Evolutionary conservation across 2,113 vertebrate genomes (phyloP).

Genomic region (Maccullochella peelii): DNA sequence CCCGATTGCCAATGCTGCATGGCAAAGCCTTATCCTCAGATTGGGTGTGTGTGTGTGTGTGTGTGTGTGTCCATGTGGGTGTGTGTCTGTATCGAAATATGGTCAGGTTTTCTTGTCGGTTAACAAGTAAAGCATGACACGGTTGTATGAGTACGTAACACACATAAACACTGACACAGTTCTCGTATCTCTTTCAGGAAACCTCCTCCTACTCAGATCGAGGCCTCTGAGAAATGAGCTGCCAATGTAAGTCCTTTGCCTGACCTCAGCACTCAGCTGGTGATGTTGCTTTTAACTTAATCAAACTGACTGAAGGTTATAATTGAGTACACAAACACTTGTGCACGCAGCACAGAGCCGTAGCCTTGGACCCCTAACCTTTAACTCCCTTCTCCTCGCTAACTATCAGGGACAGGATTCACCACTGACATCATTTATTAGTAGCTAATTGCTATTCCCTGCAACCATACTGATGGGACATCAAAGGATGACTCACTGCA

Average conservation of each 20-base stretch:
- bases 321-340: conserved; percentile 38
- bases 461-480: conserved; percentile 47
- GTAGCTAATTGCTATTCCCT: conserved; percentile 61
- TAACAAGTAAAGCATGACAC: conserved; percentile 45
- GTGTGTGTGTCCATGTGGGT: not conserved
- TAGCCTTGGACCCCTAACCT: conserved; percentile 29
- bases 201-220: conserved; percentile 26
- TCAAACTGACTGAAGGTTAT: conserved; percentile 35
- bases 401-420: conserved; percentile 29
- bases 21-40: conserved; percentile 43
- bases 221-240: conserved; percentile 71
- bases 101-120: conserved; percentile 19
- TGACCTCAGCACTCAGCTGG: conserved; percentile 44
- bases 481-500: conserved; percentile 55
- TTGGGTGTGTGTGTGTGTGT: conserved; percentile 1
- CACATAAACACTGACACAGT: conserved; percentile 46
- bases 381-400: conserved; percentile 9
- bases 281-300: conserved; percentile 59
- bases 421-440: conserved; percentile 46
- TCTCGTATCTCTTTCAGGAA: conserved; percentile 74
- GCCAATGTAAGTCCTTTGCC: conserved; percentile 80
- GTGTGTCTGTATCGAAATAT: conserved; percentile 30
- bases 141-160: conserved; percentile 32
- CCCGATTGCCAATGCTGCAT: conserved; percentile 43
- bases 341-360: not conserved